These are phyloP conservation scores for Oreochromis niloticus DNA, from an alignment of 2,113 vertebrate genomes.

Conservation along the genomic window DNA sequence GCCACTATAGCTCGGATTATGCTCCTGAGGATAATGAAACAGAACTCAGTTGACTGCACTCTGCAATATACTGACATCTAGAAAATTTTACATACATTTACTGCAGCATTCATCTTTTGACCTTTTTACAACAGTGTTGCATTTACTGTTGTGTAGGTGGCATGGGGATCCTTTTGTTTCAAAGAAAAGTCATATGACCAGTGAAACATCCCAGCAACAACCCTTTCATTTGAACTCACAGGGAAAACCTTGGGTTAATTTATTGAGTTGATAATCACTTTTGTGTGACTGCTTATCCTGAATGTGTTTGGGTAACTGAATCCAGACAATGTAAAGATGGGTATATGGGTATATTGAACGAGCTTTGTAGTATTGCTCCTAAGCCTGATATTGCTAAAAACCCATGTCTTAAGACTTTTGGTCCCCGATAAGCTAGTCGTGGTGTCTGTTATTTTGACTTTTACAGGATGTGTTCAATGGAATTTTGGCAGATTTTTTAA, in stretches of 20 bases:
- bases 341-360: not conserved
- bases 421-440: not conserved
- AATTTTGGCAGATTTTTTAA: not conserved
- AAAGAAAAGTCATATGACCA: not conserved
- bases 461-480: not conserved
- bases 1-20: not conserved
- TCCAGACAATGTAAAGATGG: not conserved
- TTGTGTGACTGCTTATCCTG: not conserved
- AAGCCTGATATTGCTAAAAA: not conserved
- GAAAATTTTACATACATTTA: not conserved
- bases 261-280: not conserved
- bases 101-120: not conserved
- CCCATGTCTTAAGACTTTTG: not conserved
- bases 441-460: not conserved
- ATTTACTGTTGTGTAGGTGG: not conserved
- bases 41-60: not conserved
- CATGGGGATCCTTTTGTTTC: not conserved
- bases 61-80: not conserved
- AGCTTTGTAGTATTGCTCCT: not conserved
- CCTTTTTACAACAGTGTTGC: not conserved
- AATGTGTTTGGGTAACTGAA: not conserved
- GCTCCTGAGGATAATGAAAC: not conserved
- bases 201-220: not conserved
- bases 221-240: not conserved
- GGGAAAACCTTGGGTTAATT: not conserved